These are phyloP conservation scores for Sycophila texana DNA, from an alignment of 2,888 invertebrate genomes.

Conservation along the genomic window DNA sequence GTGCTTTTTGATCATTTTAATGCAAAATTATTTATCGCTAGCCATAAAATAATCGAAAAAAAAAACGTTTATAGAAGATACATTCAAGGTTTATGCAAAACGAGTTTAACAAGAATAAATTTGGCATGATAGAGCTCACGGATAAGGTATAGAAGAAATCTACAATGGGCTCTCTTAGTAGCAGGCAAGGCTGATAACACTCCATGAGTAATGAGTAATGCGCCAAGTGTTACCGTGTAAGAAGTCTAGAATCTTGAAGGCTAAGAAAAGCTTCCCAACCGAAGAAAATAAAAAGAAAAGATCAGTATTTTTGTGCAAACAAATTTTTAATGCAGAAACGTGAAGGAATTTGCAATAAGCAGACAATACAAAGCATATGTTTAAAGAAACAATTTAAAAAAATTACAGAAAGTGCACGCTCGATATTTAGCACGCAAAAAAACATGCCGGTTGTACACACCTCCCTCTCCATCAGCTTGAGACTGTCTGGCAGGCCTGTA, in stretches of 20 bases:
- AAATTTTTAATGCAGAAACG: no score
- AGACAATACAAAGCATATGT: no score
- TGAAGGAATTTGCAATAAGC: no score
- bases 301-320: no score
- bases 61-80: no score
- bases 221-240: conserved; percentile 74
- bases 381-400: conserved; percentile 21
- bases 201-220: conserved; percentile 75
- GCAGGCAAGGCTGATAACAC: conserved; percentile 71
- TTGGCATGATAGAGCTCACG: conserved; percentile 42
- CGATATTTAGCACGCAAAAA: neutral
- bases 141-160: conserved; percentile 54
- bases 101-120: conserved; percentile 55
- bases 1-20: no score
- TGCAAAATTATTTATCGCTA: no score
- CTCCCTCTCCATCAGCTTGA: neutral
- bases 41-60: no score
- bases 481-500: conserved; percentile 61
- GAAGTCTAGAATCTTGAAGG: conserved; percentile 51
- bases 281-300: neutral
- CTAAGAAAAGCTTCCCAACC: conserved; percentile 42
- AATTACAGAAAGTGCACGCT: neutral
- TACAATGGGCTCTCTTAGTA: conserved; percentile 66
- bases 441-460: neutral
- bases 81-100: conserved; percentile 38